phyloP scores from a whole-genome alignment of 2,113 vertebrate species.

The Zosterops borbonicus region DNA sequence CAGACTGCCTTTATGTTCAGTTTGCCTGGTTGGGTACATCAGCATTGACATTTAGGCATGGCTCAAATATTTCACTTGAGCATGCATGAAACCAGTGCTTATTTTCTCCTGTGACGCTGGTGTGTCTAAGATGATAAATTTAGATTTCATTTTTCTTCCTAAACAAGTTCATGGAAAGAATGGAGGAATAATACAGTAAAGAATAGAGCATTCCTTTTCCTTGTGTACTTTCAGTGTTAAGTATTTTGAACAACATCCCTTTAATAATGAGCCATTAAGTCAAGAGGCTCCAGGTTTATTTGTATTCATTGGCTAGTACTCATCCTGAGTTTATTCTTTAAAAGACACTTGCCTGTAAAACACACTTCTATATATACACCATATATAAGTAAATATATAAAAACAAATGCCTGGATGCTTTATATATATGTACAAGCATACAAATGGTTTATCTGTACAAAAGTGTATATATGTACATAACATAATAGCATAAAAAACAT shows the following conservation, averaged over 20 bases:
- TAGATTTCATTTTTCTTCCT: background rate
- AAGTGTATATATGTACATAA: background rate
- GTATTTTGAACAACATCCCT: background rate
- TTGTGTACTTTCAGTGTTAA: background rate
- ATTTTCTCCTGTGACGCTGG: background rate
- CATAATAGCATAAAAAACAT: background rate
- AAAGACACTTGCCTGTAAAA: background rate
- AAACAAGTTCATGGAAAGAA: background rate
- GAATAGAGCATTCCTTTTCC: background rate
- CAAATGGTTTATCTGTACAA: background rate
- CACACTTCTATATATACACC: background rate
- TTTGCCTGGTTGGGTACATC: background rate
- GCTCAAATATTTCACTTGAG: background rate
- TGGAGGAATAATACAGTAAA: background rate
- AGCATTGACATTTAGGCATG: background rate
- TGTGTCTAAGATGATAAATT: background rate
- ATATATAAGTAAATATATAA: background rate
- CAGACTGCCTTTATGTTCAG: background rate
- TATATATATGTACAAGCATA: background rate
- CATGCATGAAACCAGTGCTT: background rate
- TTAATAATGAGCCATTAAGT: background rate
- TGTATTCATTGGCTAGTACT: background rate
- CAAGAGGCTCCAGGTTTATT: background rate
- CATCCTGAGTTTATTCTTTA: background rate
- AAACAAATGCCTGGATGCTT: background rate